Evolutionary conservation across 2,888 invertebrate species (phyloP).

Genomic region (Brachyptera risi): DNA sequence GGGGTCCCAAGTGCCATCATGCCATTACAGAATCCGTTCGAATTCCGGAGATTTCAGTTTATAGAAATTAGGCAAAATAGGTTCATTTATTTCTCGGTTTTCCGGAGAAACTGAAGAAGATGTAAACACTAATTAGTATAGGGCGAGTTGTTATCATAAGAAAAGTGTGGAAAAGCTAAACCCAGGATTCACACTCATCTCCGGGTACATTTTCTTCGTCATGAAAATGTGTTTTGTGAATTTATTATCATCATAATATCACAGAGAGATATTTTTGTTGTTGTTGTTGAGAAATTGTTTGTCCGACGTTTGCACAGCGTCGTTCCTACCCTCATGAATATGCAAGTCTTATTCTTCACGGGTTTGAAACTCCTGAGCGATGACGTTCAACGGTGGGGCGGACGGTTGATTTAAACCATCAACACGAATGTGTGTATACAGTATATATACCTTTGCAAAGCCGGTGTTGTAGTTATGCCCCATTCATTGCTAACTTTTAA

Average conservation of each 20-base stretch:
- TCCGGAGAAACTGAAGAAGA: conserved; percentile 21
- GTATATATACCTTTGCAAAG: too few species aligned
- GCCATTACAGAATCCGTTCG: conserved; percentile 24
- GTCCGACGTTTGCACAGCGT: conserved; percentile 9
- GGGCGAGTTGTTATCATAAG: background rate
- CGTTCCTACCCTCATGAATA: conserved; percentile 17
- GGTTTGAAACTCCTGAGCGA: conserved; percentile 25
- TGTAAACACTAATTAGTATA: background rate
- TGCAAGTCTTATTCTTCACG: too few species aligned
- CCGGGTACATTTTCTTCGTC: background rate
- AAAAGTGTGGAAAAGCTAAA: background rate
- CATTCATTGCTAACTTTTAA: conserved; percentile 31
- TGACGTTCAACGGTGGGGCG: background rate
- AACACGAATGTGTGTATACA: too few species aligned
- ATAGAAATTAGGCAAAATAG: conserved; percentile 32
- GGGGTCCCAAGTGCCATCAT: conserved; percentile 20
- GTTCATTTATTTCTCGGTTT: conserved; percentile 28
- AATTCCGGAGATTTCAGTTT: conserved; percentile 24
- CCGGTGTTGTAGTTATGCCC: conserved; percentile 28
- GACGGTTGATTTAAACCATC: too few species aligned
- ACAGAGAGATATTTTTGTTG: background rate
- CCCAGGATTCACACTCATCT: background rate
- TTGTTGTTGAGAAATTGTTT: background rate
- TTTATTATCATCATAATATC: background rate
- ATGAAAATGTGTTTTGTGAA: background rate